Conservation (phyloP, 2,888 invertebrate species). For the Sussaba pulchella region DNA sequence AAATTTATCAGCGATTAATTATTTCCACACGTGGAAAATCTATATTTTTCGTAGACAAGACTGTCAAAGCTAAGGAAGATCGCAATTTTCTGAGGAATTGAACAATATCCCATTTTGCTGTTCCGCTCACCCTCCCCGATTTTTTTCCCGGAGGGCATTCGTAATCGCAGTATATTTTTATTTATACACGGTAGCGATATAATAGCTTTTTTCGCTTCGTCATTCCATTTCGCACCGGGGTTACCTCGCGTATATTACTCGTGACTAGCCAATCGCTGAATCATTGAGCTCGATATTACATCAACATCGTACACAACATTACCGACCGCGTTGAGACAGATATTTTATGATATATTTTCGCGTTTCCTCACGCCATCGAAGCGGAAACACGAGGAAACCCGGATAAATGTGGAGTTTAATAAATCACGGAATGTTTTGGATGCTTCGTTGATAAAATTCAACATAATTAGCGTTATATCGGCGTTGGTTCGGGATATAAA, state of each 20-base stretch:
- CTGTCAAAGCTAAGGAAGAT: no score
- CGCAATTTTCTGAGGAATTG: no score
- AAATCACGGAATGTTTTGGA: conserved; percentile 59
- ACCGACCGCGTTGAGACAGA: conserved; percentile 17
- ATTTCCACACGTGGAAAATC: no score
- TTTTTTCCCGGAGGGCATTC: no score
- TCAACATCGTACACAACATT: conserved; percentile 34
- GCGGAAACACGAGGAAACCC: conserved; percentile 43
- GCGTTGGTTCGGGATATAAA: conserved; percentile 3
- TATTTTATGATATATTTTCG: conserved; percentile 42
- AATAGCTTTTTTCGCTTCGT: no score
- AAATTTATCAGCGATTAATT: no score
- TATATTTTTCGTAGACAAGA: no score
- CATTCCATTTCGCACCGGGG: neutral
- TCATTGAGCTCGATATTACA: conserved; percentile 49
- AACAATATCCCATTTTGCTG: no score
- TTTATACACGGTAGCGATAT: no score
- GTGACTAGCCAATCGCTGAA: conserved; percentile 36
- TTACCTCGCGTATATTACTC: neutral
- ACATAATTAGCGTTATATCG: conserved; percentile 67
- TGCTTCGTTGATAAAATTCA: conserved; percentile 23
- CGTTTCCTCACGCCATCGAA: conserved; percentile 13
- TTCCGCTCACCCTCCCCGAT: no score
- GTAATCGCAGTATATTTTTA: no score
- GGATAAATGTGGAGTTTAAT: conserved; percentile 36